Evolutionary conservation across 1,140 invertebrate genomes (phyloP).

Genomic region (Brachionus manjavacas): DNA sequence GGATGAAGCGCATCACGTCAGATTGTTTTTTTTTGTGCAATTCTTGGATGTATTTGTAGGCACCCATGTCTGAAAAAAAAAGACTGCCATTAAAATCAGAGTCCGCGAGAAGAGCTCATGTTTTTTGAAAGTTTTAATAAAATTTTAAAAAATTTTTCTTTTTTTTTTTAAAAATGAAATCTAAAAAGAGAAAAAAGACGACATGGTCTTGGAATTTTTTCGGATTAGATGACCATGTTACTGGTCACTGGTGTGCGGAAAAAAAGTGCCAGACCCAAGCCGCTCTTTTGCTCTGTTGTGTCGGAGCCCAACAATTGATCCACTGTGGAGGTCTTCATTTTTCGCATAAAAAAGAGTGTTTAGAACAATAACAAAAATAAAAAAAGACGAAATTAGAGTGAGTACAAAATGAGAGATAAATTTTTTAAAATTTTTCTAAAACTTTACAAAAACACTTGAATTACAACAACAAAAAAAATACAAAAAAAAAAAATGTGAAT

Average conservation of each 20-base stretch:
- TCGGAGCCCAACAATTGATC: no score
- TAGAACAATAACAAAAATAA: neutral
- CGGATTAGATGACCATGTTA: neutral
- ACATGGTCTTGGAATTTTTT: no score
- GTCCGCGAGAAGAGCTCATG: no score
- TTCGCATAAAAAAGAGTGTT: slow-evolving; percentile 19
- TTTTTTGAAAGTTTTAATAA: neutral
- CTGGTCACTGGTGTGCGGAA: neutral
- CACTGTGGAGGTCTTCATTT: no score
- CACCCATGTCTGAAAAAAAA: slow-evolving; percentile 68
- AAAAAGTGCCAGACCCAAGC: no score
- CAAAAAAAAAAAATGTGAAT: neutral
- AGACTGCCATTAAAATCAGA: neutral
- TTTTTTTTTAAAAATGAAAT: no score
- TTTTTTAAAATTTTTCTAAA: slow-evolving; percentile 4
- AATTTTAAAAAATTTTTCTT: neutral
- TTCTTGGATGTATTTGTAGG: slow-evolving; percentile 98
- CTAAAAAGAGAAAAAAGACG: no score
- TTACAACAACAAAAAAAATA: no score
- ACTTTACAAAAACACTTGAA: slow-evolving; percentile 1
- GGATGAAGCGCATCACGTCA: slow-evolving; percentile 58
- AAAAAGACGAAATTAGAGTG: neutral
- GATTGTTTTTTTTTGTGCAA: slow-evolving; percentile 98
- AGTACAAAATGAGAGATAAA: neutral
- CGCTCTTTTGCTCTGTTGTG: neutral